A percentile compares a stretch with the other conserved stretches of the same genome.
Conservation (phyloP, 2,797 vertebrate genomes). For the Melanogrammus aeglefinus region DNA sequence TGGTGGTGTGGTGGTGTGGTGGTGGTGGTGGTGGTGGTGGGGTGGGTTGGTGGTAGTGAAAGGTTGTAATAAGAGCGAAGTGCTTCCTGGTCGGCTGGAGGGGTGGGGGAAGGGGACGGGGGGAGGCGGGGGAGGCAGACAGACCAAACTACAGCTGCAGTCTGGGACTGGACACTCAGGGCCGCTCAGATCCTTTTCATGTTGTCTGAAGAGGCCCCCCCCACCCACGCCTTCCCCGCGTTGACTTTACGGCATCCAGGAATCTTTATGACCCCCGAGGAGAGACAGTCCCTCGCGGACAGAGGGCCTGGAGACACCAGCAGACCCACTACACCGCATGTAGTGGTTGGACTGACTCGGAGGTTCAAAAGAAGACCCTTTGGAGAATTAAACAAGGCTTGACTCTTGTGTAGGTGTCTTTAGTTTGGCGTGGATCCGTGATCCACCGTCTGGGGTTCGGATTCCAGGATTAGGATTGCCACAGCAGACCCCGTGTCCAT, state of each 20-base stretch:
- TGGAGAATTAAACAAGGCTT: slow-evolving; percentile 19
- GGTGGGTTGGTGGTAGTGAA: slow-evolving; percentile 40
- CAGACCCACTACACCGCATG: slow-evolving; percentile 31
- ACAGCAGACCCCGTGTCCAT: background rate
- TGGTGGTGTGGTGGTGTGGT: no score
- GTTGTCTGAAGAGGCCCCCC: slow-evolving; percentile 49
- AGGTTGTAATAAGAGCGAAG: slow-evolving; percentile 67
- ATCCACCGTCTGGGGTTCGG: no score
- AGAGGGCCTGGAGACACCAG: slow-evolving; percentile 40
- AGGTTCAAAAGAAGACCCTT: slow-evolving; percentile 26
- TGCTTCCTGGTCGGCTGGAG: slow-evolving; percentile 65
- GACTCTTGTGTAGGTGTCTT: slow-evolving; percentile 6
- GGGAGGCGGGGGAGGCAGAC: background rate
- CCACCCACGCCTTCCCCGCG: slow-evolving; percentile 66
- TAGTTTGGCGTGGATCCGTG: background rate
- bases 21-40: slow-evolving; percentile 24
- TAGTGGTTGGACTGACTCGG: no score
- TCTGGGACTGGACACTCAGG: slow-evolving; percentile 52
- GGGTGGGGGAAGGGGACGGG: slow-evolving; percentile 32
- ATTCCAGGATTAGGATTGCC: no score
- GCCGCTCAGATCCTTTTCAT: slow-evolving; percentile 74
- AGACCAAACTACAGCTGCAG: slow-evolving; percentile 37
- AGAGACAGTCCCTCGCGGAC: slow-evolving; percentile 62
- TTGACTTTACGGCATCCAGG: slow-evolving; percentile 72
- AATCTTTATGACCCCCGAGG: slow-evolving; percentile 75